phyloP scores from a whole-genome alignment of 2,113 vertebrate genomes.

The Peromyscus leucopus region DNA sequence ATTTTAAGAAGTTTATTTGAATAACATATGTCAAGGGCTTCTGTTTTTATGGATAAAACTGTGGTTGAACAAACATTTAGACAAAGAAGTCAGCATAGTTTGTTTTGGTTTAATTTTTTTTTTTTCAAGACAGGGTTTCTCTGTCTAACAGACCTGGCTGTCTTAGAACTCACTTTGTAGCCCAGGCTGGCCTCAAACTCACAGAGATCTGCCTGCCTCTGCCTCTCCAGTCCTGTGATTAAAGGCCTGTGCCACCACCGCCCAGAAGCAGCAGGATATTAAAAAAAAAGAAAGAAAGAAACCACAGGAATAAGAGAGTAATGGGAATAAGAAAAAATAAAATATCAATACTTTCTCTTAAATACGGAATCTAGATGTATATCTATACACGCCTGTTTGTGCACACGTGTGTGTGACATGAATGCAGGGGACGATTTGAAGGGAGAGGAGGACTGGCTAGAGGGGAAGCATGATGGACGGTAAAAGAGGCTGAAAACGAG shows the following conservation, averaged over 20 bases:
- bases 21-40: constrained; percentile 32
- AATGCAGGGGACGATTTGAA: background rate
- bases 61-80: background rate
- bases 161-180: background rate
- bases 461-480: background rate
- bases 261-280: background rate
- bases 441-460: background rate
- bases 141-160: background rate
- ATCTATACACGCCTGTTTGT: background rate
- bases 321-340: background rate
- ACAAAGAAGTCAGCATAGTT: background rate
- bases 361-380: background rate
- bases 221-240: background rate
- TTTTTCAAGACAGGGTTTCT: background rate
- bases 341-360: background rate
- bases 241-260: background rate
- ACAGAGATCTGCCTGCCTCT: background rate
- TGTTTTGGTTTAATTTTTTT: background rate
- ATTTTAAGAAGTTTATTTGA: constrained; percentile 43
- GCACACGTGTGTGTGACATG: background rate
- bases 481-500: too few relatives aligned
- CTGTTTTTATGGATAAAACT: background rate
- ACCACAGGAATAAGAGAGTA: background rate
- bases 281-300: background rate
- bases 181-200: too few relatives aligned